These are phyloP conservation scores for Stichodactyla helianthus DNA, from an alignment of 64 coral and sea anemone species.

Conservation along the genomic window DNA sequence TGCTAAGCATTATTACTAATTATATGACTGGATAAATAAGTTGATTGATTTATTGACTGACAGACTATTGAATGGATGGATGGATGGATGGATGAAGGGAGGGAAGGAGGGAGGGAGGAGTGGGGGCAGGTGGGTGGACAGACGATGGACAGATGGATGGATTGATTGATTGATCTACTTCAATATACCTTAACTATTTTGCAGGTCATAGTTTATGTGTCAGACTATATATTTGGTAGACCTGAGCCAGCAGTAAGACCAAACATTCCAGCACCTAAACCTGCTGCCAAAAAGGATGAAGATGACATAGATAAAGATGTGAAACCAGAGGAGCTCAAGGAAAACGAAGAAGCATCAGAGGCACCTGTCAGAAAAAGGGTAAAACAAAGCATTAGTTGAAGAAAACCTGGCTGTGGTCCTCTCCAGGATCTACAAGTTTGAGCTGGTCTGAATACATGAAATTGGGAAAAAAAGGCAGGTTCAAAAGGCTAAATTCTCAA, in stretches of 20 bases:
- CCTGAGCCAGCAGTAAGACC: slow-evolving; percentile 14
- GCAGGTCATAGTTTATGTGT: slow-evolving; percentile 50
- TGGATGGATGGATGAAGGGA: background rate
- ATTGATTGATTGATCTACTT: background rate
- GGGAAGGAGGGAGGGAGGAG: background rate
- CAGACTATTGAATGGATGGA: background rate
- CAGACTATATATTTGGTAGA: slow-evolving; percentile 56
- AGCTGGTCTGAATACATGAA: no score
- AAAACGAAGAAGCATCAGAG: slow-evolving; percentile 36
- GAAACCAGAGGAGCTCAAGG: slow-evolving; percentile 21
- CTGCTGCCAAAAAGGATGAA: slow-evolving; percentile 35
- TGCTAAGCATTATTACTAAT: no score
- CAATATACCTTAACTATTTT: background rate
- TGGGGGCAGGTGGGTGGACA: background rate
- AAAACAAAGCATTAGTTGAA: background rate
- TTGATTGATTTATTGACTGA: no score
- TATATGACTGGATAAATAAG: no score
- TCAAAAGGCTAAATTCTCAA: no score
- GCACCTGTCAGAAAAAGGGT: slow-evolving; percentile 72
- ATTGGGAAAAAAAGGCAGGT: no score
- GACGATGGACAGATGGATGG: background rate
- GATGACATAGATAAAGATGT: slow-evolving; percentile 23
- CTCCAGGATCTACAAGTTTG: no score
- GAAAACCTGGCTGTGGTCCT: background rate
- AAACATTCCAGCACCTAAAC: background rate